Conservation (phyloP, 2,797 vertebrate genomes). For the Gambusia yucatana region DNA sequence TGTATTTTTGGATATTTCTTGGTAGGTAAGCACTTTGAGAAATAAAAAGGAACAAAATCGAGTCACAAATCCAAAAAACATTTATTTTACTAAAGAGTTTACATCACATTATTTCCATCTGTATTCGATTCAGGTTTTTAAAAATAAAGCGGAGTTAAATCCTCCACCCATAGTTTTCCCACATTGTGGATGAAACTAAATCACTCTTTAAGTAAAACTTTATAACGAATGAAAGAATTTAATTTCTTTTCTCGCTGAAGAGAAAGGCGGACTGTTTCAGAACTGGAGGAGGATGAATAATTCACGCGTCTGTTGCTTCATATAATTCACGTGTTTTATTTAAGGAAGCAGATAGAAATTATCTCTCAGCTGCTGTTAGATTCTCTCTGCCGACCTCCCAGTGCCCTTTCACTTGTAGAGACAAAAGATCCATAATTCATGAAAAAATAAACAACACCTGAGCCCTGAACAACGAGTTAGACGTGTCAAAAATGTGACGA, state of each 20-base stretch:
- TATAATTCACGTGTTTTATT: conserved; percentile 55
- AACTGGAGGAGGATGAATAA: conserved; percentile 34
- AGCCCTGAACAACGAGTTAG: neutral
- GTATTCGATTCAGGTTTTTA: neutral
- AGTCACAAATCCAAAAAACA: neutral
- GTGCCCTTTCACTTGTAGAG: conserved; percentile 24
- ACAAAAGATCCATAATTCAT: conserved; percentile 24
- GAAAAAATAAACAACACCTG: conserved; percentile 34
- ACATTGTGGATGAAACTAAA: neutral
- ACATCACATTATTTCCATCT: neutral
- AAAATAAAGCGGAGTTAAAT: neutral
- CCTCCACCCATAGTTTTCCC: neutral
- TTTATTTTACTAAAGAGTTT: neutral
- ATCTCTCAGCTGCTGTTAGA: conserved; percentile 32
- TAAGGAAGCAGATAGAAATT: conserved; percentile 44
- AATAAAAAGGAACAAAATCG: neutral
- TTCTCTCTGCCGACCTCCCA: conserved; percentile 3
- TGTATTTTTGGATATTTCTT: neutral
- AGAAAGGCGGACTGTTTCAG: conserved; percentile 11
- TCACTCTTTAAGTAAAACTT: neutral
- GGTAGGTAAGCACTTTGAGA: neutral
- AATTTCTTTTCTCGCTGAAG: neutral
- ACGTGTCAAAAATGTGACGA: neutral
- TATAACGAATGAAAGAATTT: neutral
- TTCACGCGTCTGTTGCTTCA: conserved; percentile 38